Evolutionary conservation across 2,888 invertebrate species (phyloP).

Genomic region (Coecobrya sp.): DNA sequence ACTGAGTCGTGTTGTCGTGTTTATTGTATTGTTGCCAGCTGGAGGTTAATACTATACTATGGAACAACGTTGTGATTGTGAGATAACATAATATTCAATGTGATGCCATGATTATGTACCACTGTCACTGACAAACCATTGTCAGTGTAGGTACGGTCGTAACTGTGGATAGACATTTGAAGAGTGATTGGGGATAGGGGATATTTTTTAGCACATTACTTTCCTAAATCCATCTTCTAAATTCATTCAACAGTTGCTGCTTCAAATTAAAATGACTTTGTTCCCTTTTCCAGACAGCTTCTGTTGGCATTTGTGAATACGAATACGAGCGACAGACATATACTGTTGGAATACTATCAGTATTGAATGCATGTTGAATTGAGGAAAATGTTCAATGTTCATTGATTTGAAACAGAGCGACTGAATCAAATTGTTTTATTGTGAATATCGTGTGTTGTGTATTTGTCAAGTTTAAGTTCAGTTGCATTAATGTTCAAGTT

Average conservation of each 20-base stretch:
- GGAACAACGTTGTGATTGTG: constrained; percentile 8
- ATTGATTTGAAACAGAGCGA: too few species aligned
- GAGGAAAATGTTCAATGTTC: not conserved
- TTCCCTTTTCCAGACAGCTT: too few species aligned
- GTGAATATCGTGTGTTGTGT: constrained; percentile 11
- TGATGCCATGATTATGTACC: constrained; percentile 42
- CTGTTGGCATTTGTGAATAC: too few species aligned
- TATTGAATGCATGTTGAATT: too few species aligned
- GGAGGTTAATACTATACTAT: constrained; percentile 50
- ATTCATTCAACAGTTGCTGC: not conserved
- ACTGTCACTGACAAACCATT: constrained; percentile 33
- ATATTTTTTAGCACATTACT: constrained; percentile 5
- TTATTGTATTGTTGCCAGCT: constrained; percentile 76
- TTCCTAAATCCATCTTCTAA: not conserved
- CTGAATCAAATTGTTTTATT: not conserved
- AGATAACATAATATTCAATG: constrained; percentile 39
- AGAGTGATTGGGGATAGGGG: not conserved
- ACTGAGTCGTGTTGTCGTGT: constrained; percentile 31
- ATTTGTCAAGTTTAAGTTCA: constrained; percentile 59
- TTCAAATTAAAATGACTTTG: not conserved
- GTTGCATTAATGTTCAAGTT: constrained; percentile 23
- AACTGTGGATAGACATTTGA: not conserved
- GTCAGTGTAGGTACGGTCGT: constrained; percentile 27
- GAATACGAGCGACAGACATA: too few species aligned
- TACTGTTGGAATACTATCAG: too few species aligned